A percentile compares a stretch with the other conserved stretches of the same genome.
phyloP scores from a whole-genome alignment of 2,797 vertebrate genomes.

The Okamejei kenojei region DNA sequence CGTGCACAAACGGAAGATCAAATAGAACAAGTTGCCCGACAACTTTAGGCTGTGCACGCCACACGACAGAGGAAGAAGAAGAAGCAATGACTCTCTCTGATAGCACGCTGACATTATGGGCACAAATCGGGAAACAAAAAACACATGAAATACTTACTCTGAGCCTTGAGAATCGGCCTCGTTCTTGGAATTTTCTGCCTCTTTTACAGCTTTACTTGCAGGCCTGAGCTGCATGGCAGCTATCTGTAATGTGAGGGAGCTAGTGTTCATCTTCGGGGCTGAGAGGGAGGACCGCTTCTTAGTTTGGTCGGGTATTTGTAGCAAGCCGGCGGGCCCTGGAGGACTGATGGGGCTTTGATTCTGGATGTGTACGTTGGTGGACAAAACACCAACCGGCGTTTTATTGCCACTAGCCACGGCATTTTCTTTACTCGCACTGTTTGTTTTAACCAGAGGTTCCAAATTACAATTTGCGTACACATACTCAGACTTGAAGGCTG shows the following conservation, averaged over 20 bases:
- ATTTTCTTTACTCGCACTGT: background rate
- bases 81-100: too few species aligned
- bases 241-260: slow-evolving; percentile 19
- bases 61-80: too few species aligned
- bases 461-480: background rate
- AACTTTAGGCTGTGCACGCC: too few species aligned
- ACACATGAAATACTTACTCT: background rate
- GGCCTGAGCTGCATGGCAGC: slow-evolving; percentile 33
- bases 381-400: background rate
- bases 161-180: background rate
- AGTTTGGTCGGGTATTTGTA: background rate
- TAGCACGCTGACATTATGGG: background rate
- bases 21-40: too few species aligned
- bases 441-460: background rate
- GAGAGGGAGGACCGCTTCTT: background rate
- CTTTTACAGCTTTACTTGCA: background rate
- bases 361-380: background rate
- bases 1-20: too few species aligned
- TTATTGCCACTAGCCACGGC: background rate
- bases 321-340: too few species aligned
- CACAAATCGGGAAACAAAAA: background rate
- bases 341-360: background rate
- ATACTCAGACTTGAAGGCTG: background rate
- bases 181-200: background rate
- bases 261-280: background rate